Base-by-base conservation (phyloP, 2,888 invertebrate species). In the Nycteola revayana region DNA sequence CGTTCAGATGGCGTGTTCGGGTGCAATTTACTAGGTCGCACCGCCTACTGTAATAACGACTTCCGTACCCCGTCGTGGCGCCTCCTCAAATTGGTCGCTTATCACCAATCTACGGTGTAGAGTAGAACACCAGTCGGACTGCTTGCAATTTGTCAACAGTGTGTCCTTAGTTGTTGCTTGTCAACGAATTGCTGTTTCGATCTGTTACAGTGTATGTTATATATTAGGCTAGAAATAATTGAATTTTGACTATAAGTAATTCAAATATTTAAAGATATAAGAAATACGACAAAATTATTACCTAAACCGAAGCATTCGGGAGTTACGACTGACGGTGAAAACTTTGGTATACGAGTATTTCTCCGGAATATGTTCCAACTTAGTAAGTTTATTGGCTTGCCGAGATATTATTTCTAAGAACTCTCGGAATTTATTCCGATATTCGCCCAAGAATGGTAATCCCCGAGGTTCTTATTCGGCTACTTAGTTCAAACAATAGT, bases 31-130 rank as follows among this genome's bases (percentile, higher is more conserved):
- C 75, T 75, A 63, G 67, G 74, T 84, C 80, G 81, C 81, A 72
- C 85, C 86, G 86, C 86, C 86, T 84, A 80, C 87, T 83, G 83
- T 86, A 85, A 87, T 87, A 86, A 87, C 87, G 87, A 85, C 86
- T 87, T 86, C 86, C 87, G 86, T 82, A 82, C 85, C 84, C 79
- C 75, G 84, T 75, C 83, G 83, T 81, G 85, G 86, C 84, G 87
- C 86, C 87, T 86, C 83, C 86, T 84, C 78, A 83, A 87, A 87
- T 87, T 87, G 86, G 86, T 87, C 87, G 87, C 86, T 87, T 87
- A 87, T 87, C 87, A 85, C 86, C 80, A 81, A 87, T 87, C 87
- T 87, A 80, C 68, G 75, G 77, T 75, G 81, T 80, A 64, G 77
- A 79, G 74, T 81, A 75, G 78, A 78, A 77, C 82, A 80, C 82